phyloP scores from a whole-genome alignment of 2,113 vertebrate species.

The Trogon melanurus region DNA sequence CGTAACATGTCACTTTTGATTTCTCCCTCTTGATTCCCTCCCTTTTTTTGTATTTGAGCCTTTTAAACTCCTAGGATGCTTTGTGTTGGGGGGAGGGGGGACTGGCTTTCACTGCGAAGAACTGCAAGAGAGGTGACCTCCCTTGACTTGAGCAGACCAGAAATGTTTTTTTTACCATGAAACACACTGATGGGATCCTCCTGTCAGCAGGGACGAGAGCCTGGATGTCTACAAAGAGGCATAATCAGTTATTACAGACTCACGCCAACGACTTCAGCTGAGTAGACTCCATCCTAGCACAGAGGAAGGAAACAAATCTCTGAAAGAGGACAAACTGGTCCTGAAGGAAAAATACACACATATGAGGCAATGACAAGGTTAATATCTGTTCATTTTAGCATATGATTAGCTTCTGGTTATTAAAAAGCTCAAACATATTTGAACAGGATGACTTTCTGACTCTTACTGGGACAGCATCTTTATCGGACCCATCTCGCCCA shows the following conservation, averaged over 20 bases:
- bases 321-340: neutral
- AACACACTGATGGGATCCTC: neutral
- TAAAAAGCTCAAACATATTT: neutral
- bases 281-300: neutral
- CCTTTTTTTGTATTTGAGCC: neutral
- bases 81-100: fast-evolving
- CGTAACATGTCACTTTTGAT: neutral
- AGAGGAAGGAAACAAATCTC: neutral
- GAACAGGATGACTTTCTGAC: neutral
- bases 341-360: fast-evolving
- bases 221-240: neutral
- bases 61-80: neutral
- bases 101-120: neutral
- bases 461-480: neutral
- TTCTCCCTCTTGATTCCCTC: neutral
- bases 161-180: neutral
- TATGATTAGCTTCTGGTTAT: neutral
- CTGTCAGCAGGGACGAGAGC: neutral
- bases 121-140: neutral
- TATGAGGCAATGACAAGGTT: neutral
- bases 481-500: neutral
- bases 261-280: fast-evolving
- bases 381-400: neutral
- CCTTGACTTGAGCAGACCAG: neutral
- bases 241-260: neutral